Evolutionary conservation across 2,113 vertebrate species (phyloP).

Genomic region (Pedionomus torquatus): DNA sequence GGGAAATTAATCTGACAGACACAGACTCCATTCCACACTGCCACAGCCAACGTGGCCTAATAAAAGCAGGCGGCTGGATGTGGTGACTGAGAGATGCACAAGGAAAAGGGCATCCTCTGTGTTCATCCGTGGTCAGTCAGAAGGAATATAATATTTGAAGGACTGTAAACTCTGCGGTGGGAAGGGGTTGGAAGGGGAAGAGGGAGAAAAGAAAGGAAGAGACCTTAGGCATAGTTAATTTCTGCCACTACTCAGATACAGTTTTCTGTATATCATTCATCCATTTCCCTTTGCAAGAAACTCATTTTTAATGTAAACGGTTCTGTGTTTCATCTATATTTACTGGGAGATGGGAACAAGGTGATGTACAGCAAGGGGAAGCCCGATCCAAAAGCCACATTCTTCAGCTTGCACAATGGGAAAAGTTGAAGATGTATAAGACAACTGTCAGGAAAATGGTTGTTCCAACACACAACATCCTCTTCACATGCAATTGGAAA

Average conservation of each 20-base stretch:
- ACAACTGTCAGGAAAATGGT: background rate
- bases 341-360: background rate
- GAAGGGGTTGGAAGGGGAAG: background rate
- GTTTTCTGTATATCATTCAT: background rate
- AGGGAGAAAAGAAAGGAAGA: background rate
- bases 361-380: background rate
- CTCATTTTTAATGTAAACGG: background rate
- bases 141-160: background rate
- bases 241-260: background rate
- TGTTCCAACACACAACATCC: background rate
- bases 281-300: background rate
- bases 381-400: rapidly evolving
- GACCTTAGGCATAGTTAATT: background rate
- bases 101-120: background rate
- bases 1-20: background rate
- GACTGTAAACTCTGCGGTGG: background rate
- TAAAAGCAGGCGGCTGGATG: background rate
- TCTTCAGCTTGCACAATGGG: background rate
- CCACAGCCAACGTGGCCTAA: background rate
- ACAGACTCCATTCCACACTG: rapidly evolving
- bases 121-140: background rate
- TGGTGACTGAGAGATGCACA: background rate
- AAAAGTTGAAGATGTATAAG: background rate
- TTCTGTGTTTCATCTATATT: background rate
- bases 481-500: background rate